These are phyloP conservation scores for Emmelina monodactyla DNA, from an alignment of 2,888 invertebrate species.

Conservation along the genomic window DNA sequence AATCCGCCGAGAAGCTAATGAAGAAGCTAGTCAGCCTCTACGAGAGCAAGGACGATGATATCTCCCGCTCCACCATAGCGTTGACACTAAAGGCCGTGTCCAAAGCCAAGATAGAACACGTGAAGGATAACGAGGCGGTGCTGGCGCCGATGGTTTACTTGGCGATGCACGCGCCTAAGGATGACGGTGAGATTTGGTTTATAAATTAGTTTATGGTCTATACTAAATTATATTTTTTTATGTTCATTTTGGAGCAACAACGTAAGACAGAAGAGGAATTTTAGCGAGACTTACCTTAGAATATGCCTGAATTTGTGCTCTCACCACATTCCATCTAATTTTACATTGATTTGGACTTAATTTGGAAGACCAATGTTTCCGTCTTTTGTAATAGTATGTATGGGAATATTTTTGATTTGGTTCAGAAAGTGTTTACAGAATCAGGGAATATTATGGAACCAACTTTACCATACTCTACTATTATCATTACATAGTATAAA, in stretches of 20 bases:
- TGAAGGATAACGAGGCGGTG: conserved; percentile 77
- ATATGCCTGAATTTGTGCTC: too few relatives aligned
- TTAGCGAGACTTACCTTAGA: too few relatives aligned
- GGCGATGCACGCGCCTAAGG: conserved; percentile 87
- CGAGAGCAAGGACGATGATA: conserved; percentile 71
- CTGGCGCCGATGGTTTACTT: conserved; percentile 86
- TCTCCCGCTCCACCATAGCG: conserved; percentile 76
- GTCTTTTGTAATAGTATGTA: too few relatives aligned
- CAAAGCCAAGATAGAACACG: conserved; percentile 81
- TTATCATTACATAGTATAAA: too few relatives aligned
- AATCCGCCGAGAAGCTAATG: conserved; percentile 66
- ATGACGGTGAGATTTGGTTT: conserved; percentile 49
- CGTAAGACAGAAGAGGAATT: background rate
- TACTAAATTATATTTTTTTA: conserved; percentile 1
- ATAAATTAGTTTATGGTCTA: too few relatives aligned
- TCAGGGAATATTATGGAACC: too few relatives aligned
- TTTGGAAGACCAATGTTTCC: too few relatives aligned
- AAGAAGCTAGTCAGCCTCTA: conserved; percentile 63
- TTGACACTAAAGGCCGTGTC: conserved; percentile 81
- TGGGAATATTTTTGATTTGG: too few relatives aligned
- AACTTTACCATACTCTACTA: too few relatives aligned
- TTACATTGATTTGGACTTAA: too few relatives aligned
- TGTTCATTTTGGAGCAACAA: background rate
- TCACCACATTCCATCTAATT: too few relatives aligned
- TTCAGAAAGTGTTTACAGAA: too few relatives aligned